Evolutionary conservation across 2,113 vertebrate genomes (phyloP).

Genomic region (Hypocryptadius cinnamomeus): DNA sequence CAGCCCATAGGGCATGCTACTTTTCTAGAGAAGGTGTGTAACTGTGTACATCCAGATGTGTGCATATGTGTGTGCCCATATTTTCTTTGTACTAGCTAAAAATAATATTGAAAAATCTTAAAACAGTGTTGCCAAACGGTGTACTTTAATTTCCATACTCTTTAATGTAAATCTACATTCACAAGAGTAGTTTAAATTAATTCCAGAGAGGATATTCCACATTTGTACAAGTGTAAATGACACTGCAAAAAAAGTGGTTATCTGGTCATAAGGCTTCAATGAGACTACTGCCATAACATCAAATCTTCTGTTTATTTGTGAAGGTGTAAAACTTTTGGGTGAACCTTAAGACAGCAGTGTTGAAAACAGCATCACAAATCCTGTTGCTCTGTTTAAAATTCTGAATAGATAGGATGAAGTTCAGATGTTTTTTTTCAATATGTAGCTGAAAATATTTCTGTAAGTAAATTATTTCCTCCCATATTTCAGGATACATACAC

Average conservation of each 20-base stretch:
- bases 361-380: not conserved
- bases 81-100: not conserved
- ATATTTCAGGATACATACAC: not conserved
- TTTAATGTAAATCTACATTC: not conserved
- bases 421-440: not conserved
- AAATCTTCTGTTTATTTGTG: not conserved
- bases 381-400: not conserved
- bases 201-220: not conserved
- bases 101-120: not conserved
- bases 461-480: not conserved
- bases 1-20: not conserved
- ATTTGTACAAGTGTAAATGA: not conserved
- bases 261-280: not conserved
- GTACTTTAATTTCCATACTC: not conserved
- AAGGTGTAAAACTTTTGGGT: not conserved
- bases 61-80: not conserved
- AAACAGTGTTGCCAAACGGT: not conserved
- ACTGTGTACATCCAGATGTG: too few relatives aligned
- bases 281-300: not conserved
- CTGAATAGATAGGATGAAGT: not conserved
- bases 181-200: not conserved
- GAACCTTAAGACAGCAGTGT: not conserved
- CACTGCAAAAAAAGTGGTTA: not conserved
- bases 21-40: not conserved
- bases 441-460: not conserved